Percentiles rank a stretch among this genome's conserved stretches.
Evolutionary conservation across 2,888 invertebrate genomes (phyloP).

Genomic region (Diarsia brunnea): DNA sequence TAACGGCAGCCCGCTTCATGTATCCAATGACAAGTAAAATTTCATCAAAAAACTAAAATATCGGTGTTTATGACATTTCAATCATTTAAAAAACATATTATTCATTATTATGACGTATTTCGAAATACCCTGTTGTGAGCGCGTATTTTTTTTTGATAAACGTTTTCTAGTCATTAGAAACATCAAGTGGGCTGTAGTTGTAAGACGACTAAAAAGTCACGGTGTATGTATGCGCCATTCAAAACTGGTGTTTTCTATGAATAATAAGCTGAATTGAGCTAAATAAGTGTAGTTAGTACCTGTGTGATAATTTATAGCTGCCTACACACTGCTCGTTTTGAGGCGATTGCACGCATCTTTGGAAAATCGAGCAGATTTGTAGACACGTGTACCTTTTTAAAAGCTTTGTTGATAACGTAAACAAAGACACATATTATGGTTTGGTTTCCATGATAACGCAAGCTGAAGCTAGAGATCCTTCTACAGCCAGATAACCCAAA

Average conservation of each 20-base stretch:
- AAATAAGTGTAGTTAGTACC: background rate
- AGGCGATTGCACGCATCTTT: slow-evolving; percentile 13
- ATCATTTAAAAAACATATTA: too few species aligned
- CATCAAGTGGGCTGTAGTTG: too few species aligned
- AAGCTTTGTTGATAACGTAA: slow-evolving; percentile 13
- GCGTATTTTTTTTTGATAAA: too few species aligned
- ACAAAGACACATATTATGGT: background rate
- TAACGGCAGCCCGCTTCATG: too few species aligned
- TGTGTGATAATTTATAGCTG: background rate
- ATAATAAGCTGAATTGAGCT: background rate
- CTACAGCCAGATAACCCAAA: background rate
- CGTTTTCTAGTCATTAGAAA: too few species aligned
- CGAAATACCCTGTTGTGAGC: too few species aligned
- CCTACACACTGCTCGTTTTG: slow-evolving; percentile 45
- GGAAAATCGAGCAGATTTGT: slow-evolving; percentile 37
- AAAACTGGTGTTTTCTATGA: background rate
- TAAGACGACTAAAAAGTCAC: too few species aligned
- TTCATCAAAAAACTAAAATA: too few species aligned
- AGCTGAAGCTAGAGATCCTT: background rate
- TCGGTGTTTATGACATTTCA: too few species aligned
- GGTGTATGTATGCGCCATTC: background rate
- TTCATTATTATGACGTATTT: too few species aligned
- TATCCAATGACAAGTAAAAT: too few species aligned
- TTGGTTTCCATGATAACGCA: background rate
- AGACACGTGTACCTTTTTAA: slow-evolving; percentile 20